A percentile compares a stretch with the other conserved stretches of the same genome.
These are phyloP conservation scores for Mystacornis crossleyi DNA, from an alignment of 2,113 vertebrate species.

Conservation along the genomic window DNA sequence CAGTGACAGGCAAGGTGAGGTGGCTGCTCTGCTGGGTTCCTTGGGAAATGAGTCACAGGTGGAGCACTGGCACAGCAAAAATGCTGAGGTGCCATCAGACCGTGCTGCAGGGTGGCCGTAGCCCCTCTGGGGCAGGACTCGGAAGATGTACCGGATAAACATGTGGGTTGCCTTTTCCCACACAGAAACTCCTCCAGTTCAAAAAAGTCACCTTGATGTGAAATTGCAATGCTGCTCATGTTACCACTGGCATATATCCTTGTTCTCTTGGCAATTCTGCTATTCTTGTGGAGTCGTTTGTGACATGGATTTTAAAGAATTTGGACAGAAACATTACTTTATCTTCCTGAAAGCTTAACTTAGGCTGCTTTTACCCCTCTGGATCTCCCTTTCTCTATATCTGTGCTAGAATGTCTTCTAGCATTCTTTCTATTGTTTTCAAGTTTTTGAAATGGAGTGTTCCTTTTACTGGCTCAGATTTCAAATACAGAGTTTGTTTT, in stretches of 20 bases:
- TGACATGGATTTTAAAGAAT: slow-evolving; percentile 42
- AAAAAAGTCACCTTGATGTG: slow-evolving; percentile 25
- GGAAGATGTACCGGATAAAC: rapidly evolving
- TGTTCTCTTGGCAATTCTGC: slow-evolving; percentile 35
- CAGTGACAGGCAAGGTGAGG: slow-evolving; percentile 95
- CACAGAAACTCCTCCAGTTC: background rate
- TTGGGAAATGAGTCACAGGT: background rate
- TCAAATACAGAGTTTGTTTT: slow-evolving; percentile 12
- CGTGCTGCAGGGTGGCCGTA: rapidly evolving
- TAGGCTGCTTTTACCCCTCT: background rate
- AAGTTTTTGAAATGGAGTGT: background rate
- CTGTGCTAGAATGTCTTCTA: background rate
- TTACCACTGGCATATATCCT: background rate
- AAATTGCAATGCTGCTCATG: slow-evolving; percentile 5
- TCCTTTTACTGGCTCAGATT: slow-evolving; percentile 25
- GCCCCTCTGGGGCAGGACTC: background rate
- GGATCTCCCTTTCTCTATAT: background rate
- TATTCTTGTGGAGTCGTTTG: background rate
- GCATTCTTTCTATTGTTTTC: background rate
- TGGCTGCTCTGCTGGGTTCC: background rate
- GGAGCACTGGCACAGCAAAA: background rate
- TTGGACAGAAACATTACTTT: background rate
- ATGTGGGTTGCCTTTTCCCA: background rate
- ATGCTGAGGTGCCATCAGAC: background rate
- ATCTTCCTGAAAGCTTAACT: slow-evolving; percentile 27